These are phyloP conservation scores for Microcebus murinus DNA, from an alignment of 2,113 vertebrate genomes.

Conservation along the genomic window DNA sequence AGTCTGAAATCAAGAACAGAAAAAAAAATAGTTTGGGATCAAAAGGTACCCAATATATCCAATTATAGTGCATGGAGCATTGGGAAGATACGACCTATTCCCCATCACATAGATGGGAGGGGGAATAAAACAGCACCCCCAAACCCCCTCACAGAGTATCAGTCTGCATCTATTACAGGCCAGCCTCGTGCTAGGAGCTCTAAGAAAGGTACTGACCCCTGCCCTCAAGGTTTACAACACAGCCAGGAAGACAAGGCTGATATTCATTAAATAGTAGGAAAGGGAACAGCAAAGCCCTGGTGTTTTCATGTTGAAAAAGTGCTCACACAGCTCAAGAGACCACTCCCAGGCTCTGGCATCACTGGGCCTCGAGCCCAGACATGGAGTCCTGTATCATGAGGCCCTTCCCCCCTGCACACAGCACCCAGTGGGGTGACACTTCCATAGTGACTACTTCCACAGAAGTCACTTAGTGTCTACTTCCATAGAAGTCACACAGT, in stretches of 20 bases:
- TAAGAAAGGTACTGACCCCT: background rate
- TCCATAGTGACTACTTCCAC: background rate
- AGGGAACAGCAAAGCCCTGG: too few species aligned
- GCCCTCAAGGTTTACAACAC: background rate
- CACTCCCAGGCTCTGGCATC: background rate
- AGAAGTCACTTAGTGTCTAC: too few species aligned
- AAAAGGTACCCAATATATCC: background rate
- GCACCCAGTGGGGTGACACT: fast-evolving
- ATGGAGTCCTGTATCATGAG: background rate
- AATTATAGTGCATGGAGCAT: background rate
- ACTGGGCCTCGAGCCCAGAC: background rate
- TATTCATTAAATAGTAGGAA: background rate
- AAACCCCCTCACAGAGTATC: background rate
- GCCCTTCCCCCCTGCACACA: background rate
- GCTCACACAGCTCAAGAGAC: background rate
- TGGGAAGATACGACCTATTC: background rate
- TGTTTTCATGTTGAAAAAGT: background rate
- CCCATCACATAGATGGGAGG: background rate
- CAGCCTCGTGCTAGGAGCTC: background rate
- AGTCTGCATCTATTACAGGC: background rate
- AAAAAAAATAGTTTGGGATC: background rate
- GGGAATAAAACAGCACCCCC: background rate
- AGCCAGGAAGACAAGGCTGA: background rate
- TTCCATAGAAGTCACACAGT: too few species aligned
- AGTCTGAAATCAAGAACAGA: background rate